Evolutionary conservation across 2,113 vertebrate species (phyloP).

Genomic region (Hymenochirus boettgeri): DNA sequence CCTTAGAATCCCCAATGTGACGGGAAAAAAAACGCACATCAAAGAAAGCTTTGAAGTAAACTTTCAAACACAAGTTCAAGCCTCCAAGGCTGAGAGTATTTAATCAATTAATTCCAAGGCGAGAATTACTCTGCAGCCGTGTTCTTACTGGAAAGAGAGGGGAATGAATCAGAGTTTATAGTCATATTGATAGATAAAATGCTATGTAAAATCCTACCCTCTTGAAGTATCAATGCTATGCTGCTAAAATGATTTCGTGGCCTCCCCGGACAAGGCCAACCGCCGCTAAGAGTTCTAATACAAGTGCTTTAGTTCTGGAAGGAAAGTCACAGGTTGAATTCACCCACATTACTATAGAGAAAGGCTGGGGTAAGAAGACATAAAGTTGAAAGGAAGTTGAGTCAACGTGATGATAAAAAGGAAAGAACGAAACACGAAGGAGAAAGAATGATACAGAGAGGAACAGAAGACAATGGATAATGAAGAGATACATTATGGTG

Average conservation of each 20-base stretch:
- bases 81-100: neutral
- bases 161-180: neutral
- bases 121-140: slow-evolving; percentile 3
- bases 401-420: no score
- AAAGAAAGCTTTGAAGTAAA: slow-evolving; percentile 15
- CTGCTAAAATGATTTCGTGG: slow-evolving; percentile 92
- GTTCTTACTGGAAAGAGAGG: neutral
- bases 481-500: no score
- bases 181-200: neutral
- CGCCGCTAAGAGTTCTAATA: slow-evolving; percentile 85
- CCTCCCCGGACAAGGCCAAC: slow-evolving; percentile 95
- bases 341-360: no score
- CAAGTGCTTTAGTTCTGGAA: slow-evolving; percentile 95
- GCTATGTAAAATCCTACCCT: slow-evolving; percentile 65
- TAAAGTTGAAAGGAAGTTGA: no score
- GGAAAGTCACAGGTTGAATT: no score
- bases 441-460: no score
- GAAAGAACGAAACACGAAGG: no score
- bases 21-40: slow-evolving; percentile 5
- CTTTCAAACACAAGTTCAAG: slow-evolving; percentile 12
- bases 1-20: no score
- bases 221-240: slow-evolving; percentile 96
- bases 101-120: slow-evolving; percentile 12
- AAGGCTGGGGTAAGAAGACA: no score
- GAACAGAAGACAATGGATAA: no score